A percentile compares a stretch with the other conserved stretches of the same genome.
Evolutionary conservation across 2,888 invertebrate genomes (phyloP).

Genomic region (Leucophenga maculata): DNA sequence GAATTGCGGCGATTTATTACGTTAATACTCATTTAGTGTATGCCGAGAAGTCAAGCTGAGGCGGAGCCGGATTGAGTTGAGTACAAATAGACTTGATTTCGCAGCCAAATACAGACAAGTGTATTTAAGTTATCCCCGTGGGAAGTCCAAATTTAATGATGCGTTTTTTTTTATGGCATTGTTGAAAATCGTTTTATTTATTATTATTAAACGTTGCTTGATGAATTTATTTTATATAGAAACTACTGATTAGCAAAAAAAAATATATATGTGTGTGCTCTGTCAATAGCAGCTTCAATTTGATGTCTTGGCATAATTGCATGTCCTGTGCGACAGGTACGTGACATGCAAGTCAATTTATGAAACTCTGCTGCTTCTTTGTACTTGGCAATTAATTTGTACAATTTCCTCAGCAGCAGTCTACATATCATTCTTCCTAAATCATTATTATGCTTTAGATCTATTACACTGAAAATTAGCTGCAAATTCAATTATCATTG

Average conservation of each 20-base stretch:
- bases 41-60: not conserved
- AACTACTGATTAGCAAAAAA: not conserved
- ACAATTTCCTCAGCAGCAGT: conserved; percentile 41
- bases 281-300: conserved; percentile 48
- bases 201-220: conserved; percentile 13
- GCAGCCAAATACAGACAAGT: conserved; percentile 40
- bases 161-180: conserved; percentile 25
- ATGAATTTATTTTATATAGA: conserved; percentile 11
- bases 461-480: conserved; percentile 55
- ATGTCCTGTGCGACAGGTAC: conserved; percentile 51
- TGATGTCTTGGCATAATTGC: conserved; percentile 52
- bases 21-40: conserved; percentile 64
- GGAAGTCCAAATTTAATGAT: conserved; percentile 52
- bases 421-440: conserved; percentile 52
- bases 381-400: conserved; percentile 52
- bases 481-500: conserved; percentile 57
- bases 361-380: conserved; percentile 28
- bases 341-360: conserved; percentile 51
- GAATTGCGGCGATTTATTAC: conserved; percentile 67
- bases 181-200: not conserved
- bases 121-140: conserved; percentile 60
- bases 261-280: not conserved
- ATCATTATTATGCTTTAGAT: conserved; percentile 57
- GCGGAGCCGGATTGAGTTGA: conserved; percentile 44
- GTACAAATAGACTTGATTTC: conserved; percentile 65